phyloP scores from a whole-genome alignment of 2,113 vertebrate species.

The Oryzias woworae region DNA sequence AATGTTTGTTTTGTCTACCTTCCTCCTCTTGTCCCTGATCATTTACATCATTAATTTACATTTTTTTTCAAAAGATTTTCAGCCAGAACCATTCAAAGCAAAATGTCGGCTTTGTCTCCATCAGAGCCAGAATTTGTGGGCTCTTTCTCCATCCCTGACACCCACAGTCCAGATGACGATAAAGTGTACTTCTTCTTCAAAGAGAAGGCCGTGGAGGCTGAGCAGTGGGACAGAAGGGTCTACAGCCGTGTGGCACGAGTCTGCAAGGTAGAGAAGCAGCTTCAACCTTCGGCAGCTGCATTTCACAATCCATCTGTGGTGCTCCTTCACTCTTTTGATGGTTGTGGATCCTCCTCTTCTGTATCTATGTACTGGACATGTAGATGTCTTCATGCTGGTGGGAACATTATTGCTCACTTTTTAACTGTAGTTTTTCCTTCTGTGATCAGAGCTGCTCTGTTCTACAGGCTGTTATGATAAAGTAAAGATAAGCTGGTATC shows the following conservation, averaged over 20 bases:
- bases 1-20: too few species aligned
- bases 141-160: constrained; percentile 82
- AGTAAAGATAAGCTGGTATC: too few species aligned
- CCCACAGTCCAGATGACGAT: constrained; percentile 82
- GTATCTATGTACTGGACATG: too few species aligned
- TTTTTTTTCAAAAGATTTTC: too few species aligned
- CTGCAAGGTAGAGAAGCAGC: constrained; percentile 79
- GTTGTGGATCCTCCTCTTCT: too few species aligned
- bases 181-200: constrained; percentile 89
- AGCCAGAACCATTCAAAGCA: background rate
- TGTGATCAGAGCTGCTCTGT: too few species aligned
- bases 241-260: constrained; percentile 85
- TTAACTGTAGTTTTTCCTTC: too few species aligned
- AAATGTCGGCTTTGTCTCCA: background rate
- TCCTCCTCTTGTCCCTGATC: too few species aligned
- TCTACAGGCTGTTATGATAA: too few species aligned
- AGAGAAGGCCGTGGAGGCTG: constrained; percentile 80
- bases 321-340: background rate
- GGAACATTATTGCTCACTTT: too few species aligned
- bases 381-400: too few species aligned
- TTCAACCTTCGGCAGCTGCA: background rate
- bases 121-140: constrained; percentile 81
- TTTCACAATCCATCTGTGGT: background rate
- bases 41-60: too few species aligned
- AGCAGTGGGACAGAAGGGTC: constrained; percentile 79